phyloP scores from a whole-genome alignment of 2,797 vertebrate genomes.

The Microctenopoma steveboyesi region DNA sequence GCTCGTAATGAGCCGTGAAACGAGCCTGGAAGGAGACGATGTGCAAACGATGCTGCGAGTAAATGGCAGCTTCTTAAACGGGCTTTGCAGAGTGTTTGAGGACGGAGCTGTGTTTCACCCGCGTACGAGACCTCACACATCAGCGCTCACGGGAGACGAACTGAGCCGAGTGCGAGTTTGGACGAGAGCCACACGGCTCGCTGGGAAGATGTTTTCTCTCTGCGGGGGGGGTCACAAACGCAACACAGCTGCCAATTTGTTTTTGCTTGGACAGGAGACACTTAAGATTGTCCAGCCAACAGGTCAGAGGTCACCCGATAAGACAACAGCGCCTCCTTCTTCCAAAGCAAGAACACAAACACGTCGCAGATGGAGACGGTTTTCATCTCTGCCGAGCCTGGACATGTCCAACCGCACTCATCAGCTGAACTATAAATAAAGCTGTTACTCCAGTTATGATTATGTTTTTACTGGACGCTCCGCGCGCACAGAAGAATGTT shows the following conservation, averaged over 20 bases:
- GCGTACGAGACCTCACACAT: background rate
- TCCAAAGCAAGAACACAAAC: slow-evolving; percentile 10
- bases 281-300: background rate
- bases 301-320: slow-evolving; percentile 27
- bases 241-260: slow-evolving; percentile 45
- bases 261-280: slow-evolving; percentile 28
- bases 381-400: slow-evolving; percentile 17
- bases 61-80: too few species aligned
- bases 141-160: slow-evolving; percentile 19
- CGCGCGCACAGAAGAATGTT: background rate
- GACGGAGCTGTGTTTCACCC: background rate
- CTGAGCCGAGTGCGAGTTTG: slow-evolving; percentile 18
- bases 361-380: slow-evolving; percentile 5
- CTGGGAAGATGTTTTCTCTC: slow-evolving; percentile 12
- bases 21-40: too few species aligned
- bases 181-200: slow-evolving; percentile 24
- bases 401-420: background rate
- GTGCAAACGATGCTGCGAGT: too few species aligned
- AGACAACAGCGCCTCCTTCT: slow-evolving; percentile 16
- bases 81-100: background rate
- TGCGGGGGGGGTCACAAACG: slow-evolving; percentile 12
- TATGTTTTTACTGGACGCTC: slow-evolving; percentile 29
- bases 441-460: slow-evolving; percentile 15
- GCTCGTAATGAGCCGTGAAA: too few species aligned
- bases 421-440: slow-evolving; percentile 14